phyloP scores from a whole-genome alignment of 2,113 vertebrate species.

The Anoura caudifer region DNA sequence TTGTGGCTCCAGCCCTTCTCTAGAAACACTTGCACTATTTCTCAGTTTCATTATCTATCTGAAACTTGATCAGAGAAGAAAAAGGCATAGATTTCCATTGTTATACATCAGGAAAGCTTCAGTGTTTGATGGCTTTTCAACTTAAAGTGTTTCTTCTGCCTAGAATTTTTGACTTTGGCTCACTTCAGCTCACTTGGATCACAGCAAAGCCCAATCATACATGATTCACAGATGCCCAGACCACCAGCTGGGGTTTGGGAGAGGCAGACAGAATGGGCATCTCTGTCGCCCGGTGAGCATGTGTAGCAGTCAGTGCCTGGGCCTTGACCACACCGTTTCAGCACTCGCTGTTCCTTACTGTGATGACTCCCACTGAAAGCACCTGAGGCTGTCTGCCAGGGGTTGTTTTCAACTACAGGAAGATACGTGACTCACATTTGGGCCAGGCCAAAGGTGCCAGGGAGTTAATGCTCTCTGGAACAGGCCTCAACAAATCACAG shows the following conservation, averaged over 20 bases:
- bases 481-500: neutral
- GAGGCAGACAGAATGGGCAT: neutral
- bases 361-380: neutral
- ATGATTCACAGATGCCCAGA: neutral
- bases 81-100: neutral
- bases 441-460: neutral
- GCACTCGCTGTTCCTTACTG: neutral
- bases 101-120: neutral
- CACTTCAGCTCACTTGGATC: neutral
- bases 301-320: neutral
- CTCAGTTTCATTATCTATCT: neutral
- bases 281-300: neutral
- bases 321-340: neutral
- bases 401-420: neutral
- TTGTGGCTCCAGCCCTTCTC: neutral
- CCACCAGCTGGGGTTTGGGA: neutral
- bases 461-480: neutral
- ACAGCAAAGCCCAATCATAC: neutral
- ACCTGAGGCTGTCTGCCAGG: neutral
- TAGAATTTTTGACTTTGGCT: neutral
- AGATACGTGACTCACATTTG: neutral
- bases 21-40: neutral
- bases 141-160: neutral
- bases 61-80: neutral
- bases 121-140: neutral